phyloP scores from a whole-genome alignment of 2,113 vertebrate genomes.

The Eubucco bourcierii region DNA sequence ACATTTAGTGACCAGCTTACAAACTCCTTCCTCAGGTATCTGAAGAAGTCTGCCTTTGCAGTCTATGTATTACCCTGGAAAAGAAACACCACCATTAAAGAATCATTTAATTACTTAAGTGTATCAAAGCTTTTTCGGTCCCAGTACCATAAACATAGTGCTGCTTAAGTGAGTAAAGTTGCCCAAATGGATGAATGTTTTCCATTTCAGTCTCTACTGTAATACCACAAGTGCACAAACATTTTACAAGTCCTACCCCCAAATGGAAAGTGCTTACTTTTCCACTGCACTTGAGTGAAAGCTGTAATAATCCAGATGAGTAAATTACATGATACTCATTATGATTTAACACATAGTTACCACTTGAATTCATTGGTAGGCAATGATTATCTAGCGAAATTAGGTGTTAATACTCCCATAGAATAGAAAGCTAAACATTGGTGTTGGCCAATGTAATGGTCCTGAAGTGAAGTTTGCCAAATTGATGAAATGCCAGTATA shows the following conservation, averaged over 20 bases:
- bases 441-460: neutral
- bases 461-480: neutral
- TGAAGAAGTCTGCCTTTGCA: neutral
- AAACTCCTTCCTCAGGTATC: neutral
- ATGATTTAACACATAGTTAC: neutral
- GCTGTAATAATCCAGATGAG: neutral
- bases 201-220: neutral
- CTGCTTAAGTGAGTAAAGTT: neutral
- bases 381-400: neutral
- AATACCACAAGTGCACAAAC: neutral
- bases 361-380: neutral
- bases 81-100: neutral
- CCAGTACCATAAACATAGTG: neutral
- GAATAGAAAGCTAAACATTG: neutral
- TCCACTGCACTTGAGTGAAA: neutral
- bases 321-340: neutral
- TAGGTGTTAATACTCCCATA: neutral
- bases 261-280: neutral
- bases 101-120: neutral
- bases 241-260: neutral
- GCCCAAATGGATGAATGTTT: neutral
- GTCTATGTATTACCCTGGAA: neutral
- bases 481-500: neutral
- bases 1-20: neutral
- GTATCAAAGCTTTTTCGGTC: neutral